These are phyloP conservation scores for Hypocryptadius cinnamomeus DNA, from an alignment of 2,113 vertebrate genomes.

Conservation along the genomic window DNA sequence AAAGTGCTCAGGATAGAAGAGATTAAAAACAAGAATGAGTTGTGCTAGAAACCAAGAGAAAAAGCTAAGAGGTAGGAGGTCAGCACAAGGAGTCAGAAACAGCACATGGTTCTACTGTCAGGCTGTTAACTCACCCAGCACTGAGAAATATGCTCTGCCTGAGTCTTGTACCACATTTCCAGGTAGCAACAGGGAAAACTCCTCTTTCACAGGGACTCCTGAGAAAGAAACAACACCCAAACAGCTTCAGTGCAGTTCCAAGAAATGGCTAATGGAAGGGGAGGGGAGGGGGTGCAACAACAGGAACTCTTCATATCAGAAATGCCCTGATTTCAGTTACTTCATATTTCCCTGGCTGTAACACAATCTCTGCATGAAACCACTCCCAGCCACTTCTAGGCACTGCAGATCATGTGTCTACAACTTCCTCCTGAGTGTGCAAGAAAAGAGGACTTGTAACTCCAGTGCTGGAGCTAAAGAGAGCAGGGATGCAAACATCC, in stretches of 20 bases:
- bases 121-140: constrained; percentile 64
- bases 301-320: neutral
- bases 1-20: neutral
- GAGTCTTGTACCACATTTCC: constrained; percentile 61
- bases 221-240: neutral
- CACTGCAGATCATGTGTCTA: neutral
- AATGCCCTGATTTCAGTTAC: neutral
- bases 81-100: neutral
- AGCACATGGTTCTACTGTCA: neutral
- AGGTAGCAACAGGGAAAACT: constrained; percentile 56
- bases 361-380: neutral
- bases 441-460: neutral
- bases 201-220: constrained; percentile 22
- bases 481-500: neutral
- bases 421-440: neutral
- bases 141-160: constrained; percentile 60
- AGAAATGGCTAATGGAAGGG: neutral
- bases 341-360: neutral
- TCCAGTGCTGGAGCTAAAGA: neutral
- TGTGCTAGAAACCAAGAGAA: neutral
- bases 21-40: neutral
- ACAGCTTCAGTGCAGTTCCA: neutral
- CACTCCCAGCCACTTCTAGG: neutral
- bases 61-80: neutral
- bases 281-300: neutral